These are phyloP conservation scores for Baccha elongata DNA, from an alignment of 2,888 invertebrate species.

Conservation along the genomic window DNA sequence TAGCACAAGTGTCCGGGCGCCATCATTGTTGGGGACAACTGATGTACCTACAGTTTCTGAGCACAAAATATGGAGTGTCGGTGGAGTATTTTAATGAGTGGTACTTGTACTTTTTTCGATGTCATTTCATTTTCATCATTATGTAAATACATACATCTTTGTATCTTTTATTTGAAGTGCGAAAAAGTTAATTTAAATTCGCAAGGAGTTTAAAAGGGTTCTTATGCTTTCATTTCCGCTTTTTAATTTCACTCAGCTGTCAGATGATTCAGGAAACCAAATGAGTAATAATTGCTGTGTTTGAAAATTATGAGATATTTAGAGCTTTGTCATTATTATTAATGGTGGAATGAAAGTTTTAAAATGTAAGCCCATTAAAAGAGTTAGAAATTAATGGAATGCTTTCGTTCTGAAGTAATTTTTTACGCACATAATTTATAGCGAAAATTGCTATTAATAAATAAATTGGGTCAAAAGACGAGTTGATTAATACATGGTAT, in stretches of 20 bases:
- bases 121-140: slow-evolving; percentile 15
- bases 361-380: background rate
- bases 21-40: slow-evolving; percentile 24
- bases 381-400: slow-evolving; percentile 9
- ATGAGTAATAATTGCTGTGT: background rate
- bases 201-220: background rate
- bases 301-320: slow-evolving; percentile 11
- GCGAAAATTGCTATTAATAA: slow-evolving; percentile 1
- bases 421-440: background rate
- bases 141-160: too few species aligned
- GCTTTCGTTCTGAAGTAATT: background rate
- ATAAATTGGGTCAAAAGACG: slow-evolving; percentile 11
- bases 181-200: background rate
- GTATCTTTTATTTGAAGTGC: slow-evolving; percentile 9
- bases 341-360: background rate
- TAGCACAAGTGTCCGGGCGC: slow-evolving; percentile 43
- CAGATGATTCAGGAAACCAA: slow-evolving; percentile 9
- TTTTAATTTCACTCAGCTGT: slow-evolving; percentile 28
- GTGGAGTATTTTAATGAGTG: background rate
- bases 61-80: background rate
- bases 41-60: too few species aligned
- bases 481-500: background rate
- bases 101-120: background rate
- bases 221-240: slow-evolving; percentile 26
- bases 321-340: background rate